Conservation (phyloP, 2,113 vertebrate species). For the Thamnophis sirtalis region DNA sequence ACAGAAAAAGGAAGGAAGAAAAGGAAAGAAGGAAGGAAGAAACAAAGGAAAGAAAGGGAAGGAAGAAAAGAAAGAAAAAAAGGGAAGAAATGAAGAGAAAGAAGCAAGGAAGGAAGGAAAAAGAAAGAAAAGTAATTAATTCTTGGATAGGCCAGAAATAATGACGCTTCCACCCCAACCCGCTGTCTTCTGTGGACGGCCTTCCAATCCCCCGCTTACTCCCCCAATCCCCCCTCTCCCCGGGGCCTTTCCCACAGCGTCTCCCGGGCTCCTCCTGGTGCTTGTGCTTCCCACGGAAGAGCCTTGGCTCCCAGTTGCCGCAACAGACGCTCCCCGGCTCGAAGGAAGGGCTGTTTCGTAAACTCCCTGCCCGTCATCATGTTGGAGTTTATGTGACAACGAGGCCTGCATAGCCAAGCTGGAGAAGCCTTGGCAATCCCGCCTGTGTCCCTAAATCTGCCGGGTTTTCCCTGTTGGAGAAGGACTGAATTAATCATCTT, state of each 20-base stretch:
- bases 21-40: too few relatives aligned
- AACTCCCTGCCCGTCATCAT: conserved; percentile 25
- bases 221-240: too few relatives aligned
- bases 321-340: not conserved
- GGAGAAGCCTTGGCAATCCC: conserved; percentile 41
- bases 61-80: too few relatives aligned
- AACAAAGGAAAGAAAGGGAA: too few relatives aligned
- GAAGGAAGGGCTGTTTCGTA: conserved; percentile 20
- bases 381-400: conserved; percentile 22
- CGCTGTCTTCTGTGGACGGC: too few relatives aligned
- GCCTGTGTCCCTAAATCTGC: conserved; percentile 29
- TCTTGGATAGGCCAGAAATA: not conserved
- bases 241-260: too few relatives aligned
- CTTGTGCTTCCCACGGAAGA: not conserved
- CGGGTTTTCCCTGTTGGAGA: conserved; percentile 50
- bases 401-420: conserved; percentile 27
- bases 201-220: too few relatives aligned
- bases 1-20: too few relatives aligned
- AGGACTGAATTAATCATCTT: conserved; percentile 57
- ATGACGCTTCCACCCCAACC: not conserved
- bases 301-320: conserved; percentile 14
- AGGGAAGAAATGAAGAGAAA: too few relatives aligned
- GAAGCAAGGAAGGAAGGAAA: too few relatives aligned
- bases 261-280: not conserved
- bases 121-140: not conserved